phyloP scores from a whole-genome alignment of 1,140 invertebrate species.

The Luehdorfia chinensis region DNA sequence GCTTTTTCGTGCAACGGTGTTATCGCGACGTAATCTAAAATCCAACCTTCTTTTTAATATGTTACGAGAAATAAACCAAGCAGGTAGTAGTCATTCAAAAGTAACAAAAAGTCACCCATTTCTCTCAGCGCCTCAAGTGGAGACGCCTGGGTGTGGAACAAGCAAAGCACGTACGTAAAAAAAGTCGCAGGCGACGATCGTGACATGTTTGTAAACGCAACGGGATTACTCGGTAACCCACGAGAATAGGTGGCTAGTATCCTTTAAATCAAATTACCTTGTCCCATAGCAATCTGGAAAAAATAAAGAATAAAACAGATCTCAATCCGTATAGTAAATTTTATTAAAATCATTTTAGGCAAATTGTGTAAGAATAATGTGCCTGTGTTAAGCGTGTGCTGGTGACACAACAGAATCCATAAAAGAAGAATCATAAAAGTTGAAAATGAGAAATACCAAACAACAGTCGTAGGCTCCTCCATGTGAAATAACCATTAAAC shows the following conservation, averaged over 20 bases:
- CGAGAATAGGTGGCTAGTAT: slow-evolving; percentile 49
- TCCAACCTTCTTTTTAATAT: too few relatives aligned
- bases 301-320: neutral
- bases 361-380: too few relatives aligned
- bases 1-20: too few relatives aligned
- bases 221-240: slow-evolving; percentile 44
- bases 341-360: too few relatives aligned
- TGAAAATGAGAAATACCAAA: too few relatives aligned
- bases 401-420: too few relatives aligned
- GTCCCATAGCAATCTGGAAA: slow-evolving; percentile 17
- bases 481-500: too few relatives aligned
- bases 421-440: too few relatives aligned
- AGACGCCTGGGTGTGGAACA: slow-evolving; percentile 15
- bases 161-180: slow-evolving; percentile 11
- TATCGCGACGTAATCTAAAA: too few relatives aligned
- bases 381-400: too few relatives aligned
- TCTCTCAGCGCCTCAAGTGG: slow-evolving; percentile 36
- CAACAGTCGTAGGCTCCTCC: too few relatives aligned
- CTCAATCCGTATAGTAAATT: too few relatives aligned
- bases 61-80: slow-evolving; percentile 19
- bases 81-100: slow-evolving; percentile 31
- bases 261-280: slow-evolving; percentile 47
- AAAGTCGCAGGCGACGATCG: slow-evolving; percentile 34
- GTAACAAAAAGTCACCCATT: slow-evolving; percentile 46
- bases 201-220: slow-evolving; percentile 56